Evolutionary conservation across 2,888 invertebrate genomes (phyloP), one percentile per base, ranked within the genome.

Genomic region (Drosophila kanekoi): DNA sequence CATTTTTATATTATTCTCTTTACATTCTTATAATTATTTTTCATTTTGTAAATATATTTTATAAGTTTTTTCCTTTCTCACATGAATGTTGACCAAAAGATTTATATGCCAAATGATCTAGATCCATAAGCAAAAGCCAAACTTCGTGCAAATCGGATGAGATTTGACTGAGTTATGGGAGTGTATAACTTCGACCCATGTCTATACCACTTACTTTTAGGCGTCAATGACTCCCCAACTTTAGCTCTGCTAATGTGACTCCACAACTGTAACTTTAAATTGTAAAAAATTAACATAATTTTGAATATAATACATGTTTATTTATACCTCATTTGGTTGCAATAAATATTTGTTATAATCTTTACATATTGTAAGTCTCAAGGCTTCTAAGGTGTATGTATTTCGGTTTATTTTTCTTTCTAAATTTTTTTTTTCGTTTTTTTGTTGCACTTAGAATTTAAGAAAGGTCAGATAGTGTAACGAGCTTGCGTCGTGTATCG

Each of bases 331-430:
- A 33, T 77, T 74, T 62, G 68, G 68, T 87, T 84, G 81, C 78
- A 89, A 89, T 83, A 83, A 83, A 83, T 83, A 83, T 72, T 69
- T 81, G 66, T 77, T 84, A 61, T 59, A 60, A 54, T 78, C 66
- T 83, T 68, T 83, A 87, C 77, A 89, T 49, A 66, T 71, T 74
- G 79, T 85, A 85, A 85, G 89, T 85, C 82, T 89, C 85, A 81
- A 81, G 89, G 85, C 85, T 68, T 69, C 67, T 74, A 62, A 58
- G 74, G 62, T 79, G 14, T 44, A 38, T 28, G 10, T 74, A 23
- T 38, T 13, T 28, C 16, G 40, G 28, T 18, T 59, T 54, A 20
- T 38, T 6, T 40, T 67, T 18, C 18, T 18, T 23, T 40, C 10
- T 33, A 8, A 23, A 5, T 4, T 53, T 33, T 11, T 6, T 44